Conservation (phyloP, 1,140 invertebrate genomes). For the Mercenaria mercenaria region DNA sequence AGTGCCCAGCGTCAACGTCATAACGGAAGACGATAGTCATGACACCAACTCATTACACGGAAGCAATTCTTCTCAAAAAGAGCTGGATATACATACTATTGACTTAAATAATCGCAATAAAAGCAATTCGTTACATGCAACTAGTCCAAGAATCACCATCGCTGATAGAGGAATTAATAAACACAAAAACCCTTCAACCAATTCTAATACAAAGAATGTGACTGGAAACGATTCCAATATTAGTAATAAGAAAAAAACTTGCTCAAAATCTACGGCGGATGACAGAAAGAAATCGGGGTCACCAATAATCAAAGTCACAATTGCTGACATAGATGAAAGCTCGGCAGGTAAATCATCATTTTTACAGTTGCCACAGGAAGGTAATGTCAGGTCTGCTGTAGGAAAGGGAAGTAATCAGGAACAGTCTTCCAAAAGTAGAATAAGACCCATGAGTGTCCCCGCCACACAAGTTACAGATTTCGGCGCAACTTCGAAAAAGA, state of each 20-base stretch:
- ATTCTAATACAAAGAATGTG: no score
- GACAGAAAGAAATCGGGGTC: not conserved
- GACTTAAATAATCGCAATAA: no score
- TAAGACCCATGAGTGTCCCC: constrained; percentile 3
- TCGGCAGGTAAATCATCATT: not conserved
- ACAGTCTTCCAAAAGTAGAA: not conserved
- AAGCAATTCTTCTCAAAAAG: no score
- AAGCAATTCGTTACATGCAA: no score
- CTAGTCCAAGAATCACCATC: no score
- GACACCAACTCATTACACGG: not conserved
- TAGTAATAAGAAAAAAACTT: not conserved
- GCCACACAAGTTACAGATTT: constrained; percentile 20
- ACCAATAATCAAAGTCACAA: not conserved
- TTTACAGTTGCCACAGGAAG: constrained; percentile 7
- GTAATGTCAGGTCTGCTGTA: not conserved
- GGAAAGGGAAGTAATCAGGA: not conserved
- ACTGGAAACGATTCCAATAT: no score
- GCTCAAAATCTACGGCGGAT: not conserved
- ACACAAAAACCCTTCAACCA: no score
- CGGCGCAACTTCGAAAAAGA: not conserved
- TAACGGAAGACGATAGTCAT: not conserved
- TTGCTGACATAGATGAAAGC: no score
- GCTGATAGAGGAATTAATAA: no score
- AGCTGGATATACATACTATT: no score
- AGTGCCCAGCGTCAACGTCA: not conserved